A percentile compares a stretch with the other conserved stretches of the same genome.
Evolutionary conservation across 2,888 invertebrate genomes (phyloP).

Genomic region (Scaptomyza reducta): DNA sequence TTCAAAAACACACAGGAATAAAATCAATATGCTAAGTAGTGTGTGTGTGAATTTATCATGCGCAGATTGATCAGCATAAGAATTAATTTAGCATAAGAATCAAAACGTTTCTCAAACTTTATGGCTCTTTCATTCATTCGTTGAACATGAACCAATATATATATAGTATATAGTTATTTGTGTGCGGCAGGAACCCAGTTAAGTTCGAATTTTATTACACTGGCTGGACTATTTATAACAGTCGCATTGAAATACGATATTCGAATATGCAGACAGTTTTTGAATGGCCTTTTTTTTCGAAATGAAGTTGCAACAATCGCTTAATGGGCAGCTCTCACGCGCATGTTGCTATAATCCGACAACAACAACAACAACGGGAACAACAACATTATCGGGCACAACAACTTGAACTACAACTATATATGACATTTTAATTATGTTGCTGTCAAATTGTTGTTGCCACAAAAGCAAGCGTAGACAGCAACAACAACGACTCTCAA

Average conservation of each 20-base stretch:
- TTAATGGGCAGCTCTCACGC: conserved; percentile 68
- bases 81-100: conserved; percentile 75
- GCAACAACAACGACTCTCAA: conserved; percentile 50
- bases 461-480: conserved; percentile 17
- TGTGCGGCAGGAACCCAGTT: conserved; percentile 40
- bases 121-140: conserved; percentile 57
- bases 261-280: conserved; percentile 27
- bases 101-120: conserved; percentile 73
- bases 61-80: conserved; percentile 70
- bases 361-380: conserved; percentile 15
- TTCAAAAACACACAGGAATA: conserved; percentile 48
- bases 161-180: conserved; percentile 6
- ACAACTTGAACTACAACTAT: conserved; percentile 32
- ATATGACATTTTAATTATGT: conserved; percentile 79
- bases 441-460: conserved; percentile 69
- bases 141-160: conserved; percentile 56
- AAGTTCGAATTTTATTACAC: conserved; percentile 44
- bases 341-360: conserved; percentile 26
- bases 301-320: conserved; percentile 51
- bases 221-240: conserved; percentile 47
- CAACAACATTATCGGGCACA: conserved; percentile 8
- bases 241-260: conserved; percentile 41
- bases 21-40: conserved; percentile 51
- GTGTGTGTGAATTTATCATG: conserved; percentile 41
- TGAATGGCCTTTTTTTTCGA: conserved; percentile 16